phyloP scores from a whole-genome alignment of 1,140 invertebrate species.

The Heliothis subflexa region DNA sequence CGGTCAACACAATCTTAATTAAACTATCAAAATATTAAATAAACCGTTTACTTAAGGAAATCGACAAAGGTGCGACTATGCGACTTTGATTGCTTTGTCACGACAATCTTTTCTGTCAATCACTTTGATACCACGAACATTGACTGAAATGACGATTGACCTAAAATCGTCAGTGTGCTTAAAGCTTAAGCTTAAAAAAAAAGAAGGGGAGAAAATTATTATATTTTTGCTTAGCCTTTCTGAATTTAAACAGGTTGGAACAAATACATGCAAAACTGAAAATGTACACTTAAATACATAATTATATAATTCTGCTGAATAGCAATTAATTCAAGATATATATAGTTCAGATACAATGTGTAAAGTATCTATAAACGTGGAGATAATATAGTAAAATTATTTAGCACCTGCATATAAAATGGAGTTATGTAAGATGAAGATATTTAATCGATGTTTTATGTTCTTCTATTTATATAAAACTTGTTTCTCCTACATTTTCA shows the following conservation, averaged over 20 bases:
- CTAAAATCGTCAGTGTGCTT: too few species aligned
- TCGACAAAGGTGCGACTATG: background rate
- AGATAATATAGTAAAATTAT: conserved; percentile 44
- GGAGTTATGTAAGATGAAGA: conserved; percentile 49
- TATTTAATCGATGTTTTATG: conserved; percentile 3
- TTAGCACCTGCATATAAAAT: conserved; percentile 47
- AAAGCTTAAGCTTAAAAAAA: too few species aligned
- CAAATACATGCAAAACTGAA: too few species aligned
- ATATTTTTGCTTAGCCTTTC: too few species aligned
- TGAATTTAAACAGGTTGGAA: too few species aligned
- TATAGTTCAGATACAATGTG: conserved; percentile 4
- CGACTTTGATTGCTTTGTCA: background rate
- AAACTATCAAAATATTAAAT: conserved; percentile 25
- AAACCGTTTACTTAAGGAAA: background rate
- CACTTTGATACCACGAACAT: too few species aligned
- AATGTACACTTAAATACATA: too few species aligned
- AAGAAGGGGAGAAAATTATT: too few species aligned
- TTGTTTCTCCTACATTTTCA: background rate
- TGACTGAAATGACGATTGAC: too few species aligned
- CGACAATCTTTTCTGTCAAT: background rate
- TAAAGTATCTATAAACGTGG: background rate
- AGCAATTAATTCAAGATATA: conserved; percentile 3
- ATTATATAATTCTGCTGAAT: background rate
- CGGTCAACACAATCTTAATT: conserved; percentile 8
- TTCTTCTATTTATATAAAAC: background rate